Evolutionary conservation across 2,888 invertebrate genomes (phyloP), one percentile per base, ranked within the genome.

Genomic region (Dryocosmus kuriphilus): DNA sequence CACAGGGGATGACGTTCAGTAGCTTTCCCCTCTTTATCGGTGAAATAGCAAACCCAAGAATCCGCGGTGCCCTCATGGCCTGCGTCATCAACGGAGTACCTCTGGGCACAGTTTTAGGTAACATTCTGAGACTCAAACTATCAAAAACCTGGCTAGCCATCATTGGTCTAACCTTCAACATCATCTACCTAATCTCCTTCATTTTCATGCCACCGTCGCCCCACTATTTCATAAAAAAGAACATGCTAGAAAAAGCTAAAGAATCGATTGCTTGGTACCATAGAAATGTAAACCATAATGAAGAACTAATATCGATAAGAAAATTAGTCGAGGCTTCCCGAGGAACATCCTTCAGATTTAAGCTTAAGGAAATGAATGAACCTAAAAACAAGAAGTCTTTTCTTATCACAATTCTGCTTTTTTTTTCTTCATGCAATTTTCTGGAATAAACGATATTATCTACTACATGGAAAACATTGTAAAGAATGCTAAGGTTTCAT

Each of bases 131-230:
- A 2, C 85, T 88, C 16, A 84, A 86, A 41, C 79, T 89, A n/a
- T 81, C 86, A 16, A 80, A 89, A 80, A 80, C 77, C 74, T 74
- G 80, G 4, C 90, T 88, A 46, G 86, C 89, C 0, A 63, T 85
- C 14, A 85, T 88, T 16, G 87, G 87, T 76, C 80, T 90, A 7
- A 75, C 86, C 11, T 82, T 89, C 5, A 86, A 82, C 32, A 6
- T 88, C 1, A 6, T 82, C 5, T 88, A 86, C 74, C 75, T 91
- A n/a, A 57, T 62, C 1, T 41, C 85, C 0, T 88, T 90, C 65
- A 80, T 83, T 11, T 77, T 86, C 0, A 78, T 90, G 6, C 90
- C 91, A 0, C 87, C 88, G 11, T 88, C 91, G 5, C 90, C 91
- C 0, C 85, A 91, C 62, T 84, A 88, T 73, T 76, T 88, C 3